Evolutionary conservation across 2,888 invertebrate genomes (phyloP), one percentile per base, ranked within the genome.

Genomic region (Subacronicta megacephala): DNA sequence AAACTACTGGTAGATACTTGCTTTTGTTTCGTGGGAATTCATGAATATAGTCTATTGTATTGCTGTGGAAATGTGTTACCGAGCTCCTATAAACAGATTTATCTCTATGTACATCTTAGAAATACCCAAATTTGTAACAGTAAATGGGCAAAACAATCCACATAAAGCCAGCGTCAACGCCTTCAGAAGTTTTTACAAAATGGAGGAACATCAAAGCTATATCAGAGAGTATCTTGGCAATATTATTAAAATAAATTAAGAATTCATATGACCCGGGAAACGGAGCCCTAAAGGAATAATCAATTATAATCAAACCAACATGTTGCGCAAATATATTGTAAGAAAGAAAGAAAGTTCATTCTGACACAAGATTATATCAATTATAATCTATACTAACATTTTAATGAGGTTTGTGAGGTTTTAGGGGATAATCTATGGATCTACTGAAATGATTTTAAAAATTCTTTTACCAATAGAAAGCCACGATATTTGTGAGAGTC

Each of bases 161-260:
- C n/a, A n/a, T 31, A 66, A 46, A 40, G 45, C n/a, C 45, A 51
- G 18, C 26, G 36, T 40, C 17, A n/a, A 13, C 33, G 12, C 50
- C 49, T 65, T 44, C 58, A 46, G 64, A 49, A 6, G 41, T 57
- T 41, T 31, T 31, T 50, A 43, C 46, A 65, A 65, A 41, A 71
- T 65, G 72, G 43, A 12, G 66, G 37, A 65, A 72, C 45, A 46
- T 65, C 66, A 71, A 71, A 65, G 66, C 35, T 43, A 16, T 16
- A 45, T 44, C n/a, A n/a, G n/a, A n/a, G n/a, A n/a, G n/a, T n/a
- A n/a, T n/a, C n/a, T n/a, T n/a, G n/a, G n/a, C 35, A 50, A 23
- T 46, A 29, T 72, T 47, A 40, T 38, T 40, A 26, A 13, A 36
- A 70, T 41, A 33, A 64, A 64, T 35, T 56, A 49, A 42, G 41